Evolutionary conservation across 2,797 vertebrate species (phyloP).

Genomic region (Clarias fuscus): DNA sequence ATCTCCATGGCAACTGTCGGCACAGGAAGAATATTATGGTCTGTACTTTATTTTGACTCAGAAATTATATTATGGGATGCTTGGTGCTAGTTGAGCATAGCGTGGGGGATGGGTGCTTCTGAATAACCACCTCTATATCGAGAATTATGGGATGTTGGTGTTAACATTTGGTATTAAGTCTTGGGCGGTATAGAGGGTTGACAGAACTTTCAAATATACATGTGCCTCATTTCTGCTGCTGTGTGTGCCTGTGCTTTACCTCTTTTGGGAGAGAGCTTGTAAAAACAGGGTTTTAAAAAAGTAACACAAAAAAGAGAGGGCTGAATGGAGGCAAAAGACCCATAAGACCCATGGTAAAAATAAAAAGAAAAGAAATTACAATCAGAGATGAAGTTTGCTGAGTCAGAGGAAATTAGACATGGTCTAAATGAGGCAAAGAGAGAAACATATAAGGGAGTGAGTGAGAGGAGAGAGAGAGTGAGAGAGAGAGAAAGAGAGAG

Average conservation of each 20-base stretch:
- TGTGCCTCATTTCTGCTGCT: conserved; percentile 42
- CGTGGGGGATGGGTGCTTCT: conserved; percentile 66
- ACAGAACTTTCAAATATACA: conserved; percentile 58
- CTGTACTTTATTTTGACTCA: conserved; percentile 66
- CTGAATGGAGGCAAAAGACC: conserved; percentile 30
- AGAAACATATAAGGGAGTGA: neutral
- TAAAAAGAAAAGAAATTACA: conserved; percentile 28
- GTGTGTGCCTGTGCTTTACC: conserved; percentile 47
- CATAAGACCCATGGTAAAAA: neutral
- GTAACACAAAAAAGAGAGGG: conserved; percentile 31
- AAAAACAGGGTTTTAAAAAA: conserved; percentile 27
- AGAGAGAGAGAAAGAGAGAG: neutral
- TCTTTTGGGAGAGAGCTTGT: conserved; percentile 19
- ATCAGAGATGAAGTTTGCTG: conserved; percentile 55
- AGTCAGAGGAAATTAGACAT: conserved; percentile 58
- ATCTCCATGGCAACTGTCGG: conserved; percentile 70
- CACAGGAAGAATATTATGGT: conserved; percentile 75
- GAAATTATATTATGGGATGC: conserved; percentile 76
- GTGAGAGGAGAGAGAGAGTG: neutral
- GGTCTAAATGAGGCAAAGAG: conserved; percentile 1
- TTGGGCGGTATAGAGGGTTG: neutral
- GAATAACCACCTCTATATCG: conserved; percentile 71
- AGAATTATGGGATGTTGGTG: conserved; percentile 73
- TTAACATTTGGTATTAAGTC: neutral
- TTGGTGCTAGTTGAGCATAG: conserved; percentile 49